Conservation (phyloP, 1,140 invertebrate species). For the Cydia strobilella region DNA sequence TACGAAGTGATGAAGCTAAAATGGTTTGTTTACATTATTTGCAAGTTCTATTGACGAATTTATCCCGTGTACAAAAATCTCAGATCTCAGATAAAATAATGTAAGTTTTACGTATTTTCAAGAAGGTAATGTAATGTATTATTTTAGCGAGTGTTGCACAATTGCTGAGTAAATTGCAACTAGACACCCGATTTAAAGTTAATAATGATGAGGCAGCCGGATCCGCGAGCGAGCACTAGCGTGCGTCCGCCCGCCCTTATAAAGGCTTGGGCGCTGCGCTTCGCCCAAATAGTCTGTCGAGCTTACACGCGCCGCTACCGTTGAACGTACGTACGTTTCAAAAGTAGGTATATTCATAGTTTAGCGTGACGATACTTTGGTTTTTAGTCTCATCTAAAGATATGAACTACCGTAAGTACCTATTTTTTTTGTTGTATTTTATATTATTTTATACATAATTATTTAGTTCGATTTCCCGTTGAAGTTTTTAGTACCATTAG, state of each 20-base stretch:
- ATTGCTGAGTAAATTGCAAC: too few species aligned
- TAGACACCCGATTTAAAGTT: background rate
- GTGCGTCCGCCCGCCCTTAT: conserved; percentile 49
- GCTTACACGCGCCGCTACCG: conserved; percentile 41
- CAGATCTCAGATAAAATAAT: too few species aligned
- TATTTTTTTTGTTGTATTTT: background rate
- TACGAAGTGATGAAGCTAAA: too few species aligned
- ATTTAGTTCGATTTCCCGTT: too few species aligned
- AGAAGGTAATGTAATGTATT: too few species aligned
- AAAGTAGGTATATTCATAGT: background rate
- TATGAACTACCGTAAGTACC: conserved; percentile 6
- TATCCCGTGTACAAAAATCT: too few species aligned
- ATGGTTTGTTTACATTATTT: too few species aligned
- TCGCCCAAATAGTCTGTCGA: conserved; percentile 45
- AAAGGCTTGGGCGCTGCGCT: conserved; percentile 52
- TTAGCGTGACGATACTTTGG: background rate
- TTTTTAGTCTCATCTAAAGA: background rate
- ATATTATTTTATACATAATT: too few species aligned
- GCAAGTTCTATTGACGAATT: too few species aligned
- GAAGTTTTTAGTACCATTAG: too few species aligned
- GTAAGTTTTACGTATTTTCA: too few species aligned
- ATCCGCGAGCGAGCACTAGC: conserved; percentile 31
- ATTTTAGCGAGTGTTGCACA: too few species aligned
- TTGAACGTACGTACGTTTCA: conserved; percentile 6
- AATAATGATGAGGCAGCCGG: background rate